phyloP scores from a whole-genome alignment of 2,888 invertebrate species.

The Theretra japonica region DNA sequence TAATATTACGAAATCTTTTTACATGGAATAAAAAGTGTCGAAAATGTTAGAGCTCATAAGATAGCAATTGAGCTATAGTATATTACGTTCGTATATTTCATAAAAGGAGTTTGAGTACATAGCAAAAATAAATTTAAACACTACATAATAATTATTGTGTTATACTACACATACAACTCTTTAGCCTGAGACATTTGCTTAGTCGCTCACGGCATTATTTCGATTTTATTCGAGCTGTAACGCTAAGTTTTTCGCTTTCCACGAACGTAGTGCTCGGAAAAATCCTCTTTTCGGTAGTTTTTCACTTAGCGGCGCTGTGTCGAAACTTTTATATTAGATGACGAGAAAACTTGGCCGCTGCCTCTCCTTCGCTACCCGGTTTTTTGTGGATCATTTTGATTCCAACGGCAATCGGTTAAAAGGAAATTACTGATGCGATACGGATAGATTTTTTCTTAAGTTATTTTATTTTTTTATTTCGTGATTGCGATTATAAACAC shows the following conservation, averaged over 20 bases:
- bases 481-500: not conserved
- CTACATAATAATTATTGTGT: too few relatives aligned
- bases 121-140: not conserved
- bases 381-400: not conserved
- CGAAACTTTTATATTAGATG: slow-evolving; percentile 63
- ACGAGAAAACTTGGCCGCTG: slow-evolving; percentile 51
- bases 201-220: slow-evolving; percentile 24
- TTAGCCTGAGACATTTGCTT: not conserved
- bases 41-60: too few relatives aligned
- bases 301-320: slow-evolving; percentile 56
- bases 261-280: slow-evolving; percentile 40
- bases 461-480: not conserved
- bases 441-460: not conserved
- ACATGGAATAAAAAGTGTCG: too few relatives aligned
- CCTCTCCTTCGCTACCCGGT: not conserved
- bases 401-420: not conserved
- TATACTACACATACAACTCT: not conserved
- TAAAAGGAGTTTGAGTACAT: too few relatives aligned
- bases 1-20: too few relatives aligned
- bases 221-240: slow-evolving; percentile 15
- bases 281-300: slow-evolving; percentile 54
- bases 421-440: not conserved
- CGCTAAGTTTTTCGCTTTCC: slow-evolving; percentile 36
- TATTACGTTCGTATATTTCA: too few relatives aligned
- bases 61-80: too few relatives aligned